Evolutionary conservation across 1,140 invertebrate species (phyloP).

Genomic region (Vollenhovia emeryi): DNA sequence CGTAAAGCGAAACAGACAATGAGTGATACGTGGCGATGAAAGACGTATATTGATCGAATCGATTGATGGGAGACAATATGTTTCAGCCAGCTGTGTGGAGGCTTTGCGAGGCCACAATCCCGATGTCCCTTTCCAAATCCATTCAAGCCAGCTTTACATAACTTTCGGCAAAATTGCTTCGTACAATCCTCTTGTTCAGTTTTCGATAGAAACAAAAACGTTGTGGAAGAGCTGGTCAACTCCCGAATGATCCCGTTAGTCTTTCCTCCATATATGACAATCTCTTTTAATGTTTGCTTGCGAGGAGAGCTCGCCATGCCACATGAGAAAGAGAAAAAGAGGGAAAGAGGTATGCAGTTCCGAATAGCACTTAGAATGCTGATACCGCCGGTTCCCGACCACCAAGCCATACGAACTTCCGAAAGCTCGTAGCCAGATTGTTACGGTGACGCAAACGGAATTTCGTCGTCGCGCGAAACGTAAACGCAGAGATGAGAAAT

Average conservation of each 20-base stretch:
- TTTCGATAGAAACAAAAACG: conserved; percentile 13
- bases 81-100: conserved; percentile 84
- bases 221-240: conserved; percentile 66
- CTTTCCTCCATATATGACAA: conserved; percentile 44
- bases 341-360: conserved; percentile 85
- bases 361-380: conserved; percentile 84
- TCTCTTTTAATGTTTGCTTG: conserved; percentile 76
- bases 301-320: conserved; percentile 80
- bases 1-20: conserved; percentile 38
- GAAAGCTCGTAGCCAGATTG: background rate
- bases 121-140: conserved; percentile 70
- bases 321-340: conserved; percentile 75
- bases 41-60: conserved; percentile 62
- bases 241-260: conserved; percentile 38
- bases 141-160: conserved; percentile 76
- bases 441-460: conserved; percentile 28
- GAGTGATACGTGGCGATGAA: conserved; percentile 53
- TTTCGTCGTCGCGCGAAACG: conserved; percentile 62
- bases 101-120: conserved; percentile 84
- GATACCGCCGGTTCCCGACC: conserved; percentile 77
- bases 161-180: conserved; percentile 62
- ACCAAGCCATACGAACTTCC: conserved; percentile 62
- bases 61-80: conserved; percentile 82
- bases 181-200: background rate
- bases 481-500: background rate